These are phyloP conservation scores for Keiferia lycopersicella DNA, from an alignment of 2,888 invertebrate genomes.

Conservation along the genomic window DNA sequence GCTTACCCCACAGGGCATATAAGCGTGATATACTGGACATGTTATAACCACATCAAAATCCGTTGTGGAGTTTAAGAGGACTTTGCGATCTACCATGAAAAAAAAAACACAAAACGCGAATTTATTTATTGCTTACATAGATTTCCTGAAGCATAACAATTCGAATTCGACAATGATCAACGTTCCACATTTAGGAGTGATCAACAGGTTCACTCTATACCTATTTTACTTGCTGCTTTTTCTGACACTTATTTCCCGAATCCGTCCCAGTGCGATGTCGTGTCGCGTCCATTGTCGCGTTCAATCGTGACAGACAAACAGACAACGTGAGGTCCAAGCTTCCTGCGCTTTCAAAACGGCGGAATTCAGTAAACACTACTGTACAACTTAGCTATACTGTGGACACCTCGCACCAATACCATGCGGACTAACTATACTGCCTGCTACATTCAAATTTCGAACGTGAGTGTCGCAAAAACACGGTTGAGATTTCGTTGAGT, in stretches of 20 bases:
- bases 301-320: slow-evolving; percentile 63
- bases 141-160: no score
- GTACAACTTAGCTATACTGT: slow-evolving; percentile 14
- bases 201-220: no score
- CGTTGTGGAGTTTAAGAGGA: no score
- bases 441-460: not conserved
- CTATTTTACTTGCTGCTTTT: no score
- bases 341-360: slow-evolving; percentile 66
- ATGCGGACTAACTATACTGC: not conserved
- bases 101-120: no score
- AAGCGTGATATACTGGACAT: no score
- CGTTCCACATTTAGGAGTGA: no score
- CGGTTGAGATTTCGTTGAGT: not conserved
- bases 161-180: no score
- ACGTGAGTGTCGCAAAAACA: not conserved
- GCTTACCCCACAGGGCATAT: not conserved
- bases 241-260: slow-evolving; percentile 16
- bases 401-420: not conserved
- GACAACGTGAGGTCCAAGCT: slow-evolving; percentile 57
- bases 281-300: slow-evolving; percentile 42
- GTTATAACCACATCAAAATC: no score
- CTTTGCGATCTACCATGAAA: no score
- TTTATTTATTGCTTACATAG: no score
- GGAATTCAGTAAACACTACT: slow-evolving; percentile 56
- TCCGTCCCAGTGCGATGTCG: slow-evolving; percentile 43